Percentiles rank a stretch among this genome's conserved stretches.
Evolutionary conservation across 2,797 vertebrate genomes (phyloP).

Genomic region (Pachyuromys duprasi): DNA sequence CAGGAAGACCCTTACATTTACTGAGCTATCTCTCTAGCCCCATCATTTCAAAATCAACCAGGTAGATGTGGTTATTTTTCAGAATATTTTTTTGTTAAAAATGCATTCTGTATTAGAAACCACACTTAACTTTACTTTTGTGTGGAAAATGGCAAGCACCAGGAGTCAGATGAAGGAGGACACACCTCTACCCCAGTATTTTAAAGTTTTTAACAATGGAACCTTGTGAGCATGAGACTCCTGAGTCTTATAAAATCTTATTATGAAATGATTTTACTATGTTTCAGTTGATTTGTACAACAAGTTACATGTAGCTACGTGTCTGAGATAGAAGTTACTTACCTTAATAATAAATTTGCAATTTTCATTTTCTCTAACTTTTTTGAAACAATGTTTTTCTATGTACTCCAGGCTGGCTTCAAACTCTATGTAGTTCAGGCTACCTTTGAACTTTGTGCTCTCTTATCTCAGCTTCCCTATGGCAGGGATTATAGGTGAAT

Average conservation of each 20-base stretch:
- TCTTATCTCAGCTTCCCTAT: not conserved
- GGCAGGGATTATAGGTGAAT: not conserved
- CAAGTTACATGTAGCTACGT: not conserved
- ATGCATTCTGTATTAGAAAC: constrained; percentile 41
- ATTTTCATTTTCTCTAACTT: not conserved
- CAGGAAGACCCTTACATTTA: not conserved
- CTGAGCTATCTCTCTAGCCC: not conserved
- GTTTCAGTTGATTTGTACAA: constrained; percentile 41
- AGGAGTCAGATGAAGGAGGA: constrained; percentile 9
- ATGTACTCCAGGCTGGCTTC: not conserved
- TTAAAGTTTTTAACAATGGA: not conserved
- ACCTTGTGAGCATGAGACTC: constrained; percentile 36
- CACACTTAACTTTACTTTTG: constrained; percentile 14
- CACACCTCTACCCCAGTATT: not conserved
- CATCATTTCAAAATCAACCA: constrained; percentile 21
- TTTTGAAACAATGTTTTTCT: not conserved
- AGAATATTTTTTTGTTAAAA: constrained; percentile 49
- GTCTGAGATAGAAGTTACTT: not conserved
- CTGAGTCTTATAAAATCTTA: not conserved
- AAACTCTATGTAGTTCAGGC: not conserved
- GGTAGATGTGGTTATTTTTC: constrained; percentile 19
- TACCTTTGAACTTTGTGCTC: not conserved
- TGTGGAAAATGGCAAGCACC: not conserved
- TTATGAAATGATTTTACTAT: constrained; percentile 51
- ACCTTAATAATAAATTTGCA: constrained; percentile 34